phyloP scores from a whole-genome alignment of 2,797 vertebrate genomes.

The Tauraco hartlaubi region DNA sequence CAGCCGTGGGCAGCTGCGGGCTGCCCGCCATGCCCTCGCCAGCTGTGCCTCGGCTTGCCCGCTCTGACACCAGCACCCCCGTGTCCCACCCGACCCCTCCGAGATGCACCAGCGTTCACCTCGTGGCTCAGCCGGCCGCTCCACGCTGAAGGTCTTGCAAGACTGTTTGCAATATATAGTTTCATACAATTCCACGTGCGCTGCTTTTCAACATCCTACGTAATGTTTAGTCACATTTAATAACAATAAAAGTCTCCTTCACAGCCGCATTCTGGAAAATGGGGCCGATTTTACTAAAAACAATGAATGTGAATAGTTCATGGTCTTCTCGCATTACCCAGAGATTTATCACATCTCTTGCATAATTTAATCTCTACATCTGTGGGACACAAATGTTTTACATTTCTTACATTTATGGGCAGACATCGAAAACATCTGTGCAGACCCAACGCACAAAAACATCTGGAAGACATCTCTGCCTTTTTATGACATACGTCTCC shows the following conservation, averaged over 20 bases:
- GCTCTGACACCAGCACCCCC: accelerated
- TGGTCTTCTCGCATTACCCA: constrained; percentile 79
- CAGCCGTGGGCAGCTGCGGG: accelerated
- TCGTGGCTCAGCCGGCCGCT: not conserved
- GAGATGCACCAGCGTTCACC: not conserved
- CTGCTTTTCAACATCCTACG: constrained; percentile 33
- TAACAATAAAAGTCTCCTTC: constrained; percentile 70
- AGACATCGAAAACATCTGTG: constrained; percentile 86
- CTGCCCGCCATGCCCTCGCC: not conserved
- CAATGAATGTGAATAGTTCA: constrained; percentile 77
- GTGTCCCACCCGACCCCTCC: not conserved
- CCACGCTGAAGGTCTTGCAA: not conserved
- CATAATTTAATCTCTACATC: constrained; percentile 84
- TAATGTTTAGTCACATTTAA: constrained; percentile 66
- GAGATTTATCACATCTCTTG: constrained; percentile 83
- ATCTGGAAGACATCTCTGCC: constrained; percentile 84
- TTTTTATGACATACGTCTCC: constrained; percentile 81
- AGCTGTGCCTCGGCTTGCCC: not conserved
- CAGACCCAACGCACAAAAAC: constrained; percentile 77
- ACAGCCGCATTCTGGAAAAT: constrained; percentile 49
- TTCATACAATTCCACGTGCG: not conserved
- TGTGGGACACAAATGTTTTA: constrained; percentile 85
- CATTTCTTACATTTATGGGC: constrained; percentile 84
- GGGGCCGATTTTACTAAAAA: constrained; percentile 61
- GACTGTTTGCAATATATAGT: not conserved